phyloP scores from a whole-genome alignment of 2,113 vertebrate genomes.

The Sebastes schlegelii region DNA sequence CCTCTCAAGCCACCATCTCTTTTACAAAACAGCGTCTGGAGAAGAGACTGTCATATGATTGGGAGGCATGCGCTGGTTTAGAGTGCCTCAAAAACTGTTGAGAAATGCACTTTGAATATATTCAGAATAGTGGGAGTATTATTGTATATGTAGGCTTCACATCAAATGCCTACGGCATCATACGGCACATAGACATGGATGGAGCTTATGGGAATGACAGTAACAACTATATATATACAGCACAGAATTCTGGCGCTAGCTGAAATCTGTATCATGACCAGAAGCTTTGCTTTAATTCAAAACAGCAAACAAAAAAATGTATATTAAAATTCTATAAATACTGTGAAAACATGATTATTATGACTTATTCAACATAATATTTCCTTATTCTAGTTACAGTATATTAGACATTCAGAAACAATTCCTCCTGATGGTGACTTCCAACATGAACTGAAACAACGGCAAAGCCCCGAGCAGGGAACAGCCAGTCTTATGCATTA shows the following conservation, averaged over 20 bases:
- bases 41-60: constrained; percentile 49
- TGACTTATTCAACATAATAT: constrained; percentile 4
- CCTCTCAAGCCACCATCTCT: constrained; percentile 54
- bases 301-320: background rate
- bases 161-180: constrained; percentile 25
- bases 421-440: constrained; percentile 31
- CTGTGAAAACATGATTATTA: background rate
- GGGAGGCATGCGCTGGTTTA: constrained; percentile 31
- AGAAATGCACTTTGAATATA: constrained; percentile 44
- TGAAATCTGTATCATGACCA: background rate
- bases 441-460: constrained; percentile 52
- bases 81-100: constrained; percentile 14
- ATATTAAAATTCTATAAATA: constrained; percentile 2
- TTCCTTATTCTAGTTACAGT: background rate
- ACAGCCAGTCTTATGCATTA: constrained; percentile 68
- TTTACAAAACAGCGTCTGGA: constrained; percentile 60
- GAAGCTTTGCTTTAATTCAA: background rate
- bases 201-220: constrained; percentile 5
- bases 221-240: background rate
- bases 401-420: constrained; percentile 12
- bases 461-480: constrained; percentile 50
- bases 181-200: background rate
- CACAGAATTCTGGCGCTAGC: background rate
- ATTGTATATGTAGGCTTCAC: constrained; percentile 21
- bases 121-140: constrained; percentile 19